Evolutionary conservation across 2,888 invertebrate genomes (phyloP).

Genomic region (Hydropsyche betteni): DNA sequence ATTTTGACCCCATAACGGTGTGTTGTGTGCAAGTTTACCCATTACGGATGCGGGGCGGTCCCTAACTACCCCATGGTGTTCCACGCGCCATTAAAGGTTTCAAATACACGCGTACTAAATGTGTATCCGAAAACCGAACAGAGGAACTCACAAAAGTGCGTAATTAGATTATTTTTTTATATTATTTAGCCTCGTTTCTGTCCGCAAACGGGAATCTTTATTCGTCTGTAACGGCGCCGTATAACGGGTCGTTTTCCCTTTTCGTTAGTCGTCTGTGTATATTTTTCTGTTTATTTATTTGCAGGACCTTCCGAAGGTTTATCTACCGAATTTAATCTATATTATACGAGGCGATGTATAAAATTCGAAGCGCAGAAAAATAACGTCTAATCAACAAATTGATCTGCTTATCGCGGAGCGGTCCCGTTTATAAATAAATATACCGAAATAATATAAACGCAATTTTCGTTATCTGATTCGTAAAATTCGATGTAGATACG

Average conservation of each 20-base stretch:
- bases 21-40: slow-evolving; percentile 38
- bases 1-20: slow-evolving; percentile 34
- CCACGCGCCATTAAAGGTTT: no score
- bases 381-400: slow-evolving; percentile 21
- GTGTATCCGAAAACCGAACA: no score
- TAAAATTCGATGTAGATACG: background rate
- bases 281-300: slow-evolving; percentile 9
- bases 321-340: slow-evolving; percentile 25
- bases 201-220: slow-evolving; percentile 9
- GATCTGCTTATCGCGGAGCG: background rate
- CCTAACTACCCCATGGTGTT: slow-evolving; percentile 15
- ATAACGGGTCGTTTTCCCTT: slow-evolving; percentile 2
- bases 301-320: background rate
- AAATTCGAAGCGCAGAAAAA: slow-evolving; percentile 17
- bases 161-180: slow-evolving; percentile 12
- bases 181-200: slow-evolving; percentile 4
- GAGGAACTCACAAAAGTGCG: background rate
- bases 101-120: no score
- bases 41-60: slow-evolving; percentile 21
- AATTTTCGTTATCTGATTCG: background rate
- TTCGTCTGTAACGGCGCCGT: background rate
- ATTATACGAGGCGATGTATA: background rate
- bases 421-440: background rate
- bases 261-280: no score
- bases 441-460: no score